Evolutionary conservation across 2,888 invertebrate species (phyloP).

Genomic region (Stenolophus ochropezus): DNA sequence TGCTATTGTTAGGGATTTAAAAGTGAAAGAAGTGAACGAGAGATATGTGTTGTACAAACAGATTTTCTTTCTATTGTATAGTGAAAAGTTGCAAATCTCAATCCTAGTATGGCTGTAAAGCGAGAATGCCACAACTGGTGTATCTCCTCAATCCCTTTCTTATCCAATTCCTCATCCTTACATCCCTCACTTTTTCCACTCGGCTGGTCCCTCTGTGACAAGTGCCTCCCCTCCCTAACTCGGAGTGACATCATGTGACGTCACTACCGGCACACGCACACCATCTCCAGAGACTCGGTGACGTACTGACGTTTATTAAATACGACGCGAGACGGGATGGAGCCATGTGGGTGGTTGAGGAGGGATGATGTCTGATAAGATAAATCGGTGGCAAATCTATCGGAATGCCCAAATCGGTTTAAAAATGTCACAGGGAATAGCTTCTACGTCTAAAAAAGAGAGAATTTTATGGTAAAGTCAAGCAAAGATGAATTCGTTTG

Average conservation of each 20-base stretch:
- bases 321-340: background rate
- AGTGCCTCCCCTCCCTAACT: background rate
- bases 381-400: conserved; percentile 4
- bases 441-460: too few species aligned
- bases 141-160: background rate
- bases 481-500: too few species aligned
- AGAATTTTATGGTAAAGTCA: too few species aligned
- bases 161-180: background rate
- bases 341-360: background rate
- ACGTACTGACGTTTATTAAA: conserved; percentile 30
- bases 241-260: conserved; percentile 32
- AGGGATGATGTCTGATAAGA: conserved; percentile 6
- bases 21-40: too few species aligned
- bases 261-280: background rate
- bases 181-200: background rate
- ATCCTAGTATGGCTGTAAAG: too few species aligned
- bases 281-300: conserved; percentile 3
- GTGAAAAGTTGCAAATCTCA: too few species aligned
- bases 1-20: too few species aligned
- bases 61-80: too few species aligned
- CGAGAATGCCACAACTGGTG: background rate
- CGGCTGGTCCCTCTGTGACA: background rate
- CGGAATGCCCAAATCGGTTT: background rate
- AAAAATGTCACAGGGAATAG: background rate
- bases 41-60: too few species aligned